These are phyloP conservation scores for Eupeodes latifasciatus DNA, from an alignment of 2,888 invertebrate species.

Conservation along the genomic window DNA sequence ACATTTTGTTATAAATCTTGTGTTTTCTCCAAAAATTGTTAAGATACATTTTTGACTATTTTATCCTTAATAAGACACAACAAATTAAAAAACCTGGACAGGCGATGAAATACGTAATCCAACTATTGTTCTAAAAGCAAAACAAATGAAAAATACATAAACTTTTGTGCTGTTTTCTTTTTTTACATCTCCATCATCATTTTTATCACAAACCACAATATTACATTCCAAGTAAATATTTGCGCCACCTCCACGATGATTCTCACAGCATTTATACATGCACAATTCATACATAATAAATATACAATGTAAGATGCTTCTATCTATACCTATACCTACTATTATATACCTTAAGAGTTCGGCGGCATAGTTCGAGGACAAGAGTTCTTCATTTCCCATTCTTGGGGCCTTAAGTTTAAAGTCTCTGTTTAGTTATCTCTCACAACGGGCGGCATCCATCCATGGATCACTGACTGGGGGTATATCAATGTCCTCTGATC, in stretches of 20 bases:
- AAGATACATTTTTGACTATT: no score
- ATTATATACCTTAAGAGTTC: conserved; percentile 50
- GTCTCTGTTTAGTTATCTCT: conserved; percentile 65
- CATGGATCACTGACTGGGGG: conserved; percentile 67
- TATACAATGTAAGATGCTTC: not conserved
- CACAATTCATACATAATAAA: not conserved
- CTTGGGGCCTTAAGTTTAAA: conserved; percentile 33
- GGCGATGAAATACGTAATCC: no score
- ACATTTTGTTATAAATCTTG: no score
- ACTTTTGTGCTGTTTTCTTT: not conserved
- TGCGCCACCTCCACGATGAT: conserved; percentile 42
- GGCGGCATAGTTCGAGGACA: conserved; percentile 73
- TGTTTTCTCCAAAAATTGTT: no score
- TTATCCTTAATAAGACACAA: no score
- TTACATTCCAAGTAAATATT: conserved; percentile 43
- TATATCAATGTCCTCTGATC: conserved; percentile 71
- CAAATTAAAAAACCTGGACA: no score
- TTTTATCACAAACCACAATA: conserved; percentile 52
- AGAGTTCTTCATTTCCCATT: conserved; percentile 59
- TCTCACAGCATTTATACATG: conserved; percentile 29
- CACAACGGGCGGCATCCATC: conserved; percentile 72
- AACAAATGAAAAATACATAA: not conserved
- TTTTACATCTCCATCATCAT: conserved; percentile 37
- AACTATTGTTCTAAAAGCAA: no score
- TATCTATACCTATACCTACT: not conserved